Evolutionary conservation across 1,140 invertebrate species (phyloP).

Genomic region (Neodiprion pinetum): DNA sequence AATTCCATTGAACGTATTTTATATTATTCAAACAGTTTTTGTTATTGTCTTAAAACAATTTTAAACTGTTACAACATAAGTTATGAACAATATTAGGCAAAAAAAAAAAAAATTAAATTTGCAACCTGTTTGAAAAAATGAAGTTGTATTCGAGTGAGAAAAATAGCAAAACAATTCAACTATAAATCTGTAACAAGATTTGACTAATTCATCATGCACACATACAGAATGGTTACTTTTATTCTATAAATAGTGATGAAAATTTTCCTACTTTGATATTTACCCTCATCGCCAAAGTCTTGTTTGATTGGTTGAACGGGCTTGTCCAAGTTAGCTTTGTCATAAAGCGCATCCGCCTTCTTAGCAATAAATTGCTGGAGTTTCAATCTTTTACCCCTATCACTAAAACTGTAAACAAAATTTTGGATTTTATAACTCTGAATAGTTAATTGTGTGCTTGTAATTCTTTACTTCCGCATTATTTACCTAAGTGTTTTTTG

Average conservation of each 20-base stretch:
- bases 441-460: background rate
- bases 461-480: background rate
- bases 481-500: slow-evolving; percentile 70
- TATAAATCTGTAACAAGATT: no score
- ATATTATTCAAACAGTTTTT: no score
- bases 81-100: no score
- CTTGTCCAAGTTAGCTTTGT: slow-evolving; percentile 64
- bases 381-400: slow-evolving; percentile 81
- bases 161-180: no score
- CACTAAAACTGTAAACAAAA: slow-evolving; percentile 72
- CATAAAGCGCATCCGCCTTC: slow-evolving; percentile 76
- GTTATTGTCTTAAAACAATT: no score
- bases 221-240: background rate
- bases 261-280: slow-evolving; percentile 12
- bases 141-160: no score
- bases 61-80: no score
- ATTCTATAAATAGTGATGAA: background rate
- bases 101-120: no score
- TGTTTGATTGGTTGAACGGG: slow-evolving; percentile 50
- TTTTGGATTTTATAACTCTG: background rate
- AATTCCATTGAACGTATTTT: no score
- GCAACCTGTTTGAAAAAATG: no score
- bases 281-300: slow-evolving; percentile 59
- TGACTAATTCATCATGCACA: no score
- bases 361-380: slow-evolving; percentile 84